phyloP scores from a whole-genome alignment of 2,797 vertebrate species.

The Ataeniobius toweri region DNA sequence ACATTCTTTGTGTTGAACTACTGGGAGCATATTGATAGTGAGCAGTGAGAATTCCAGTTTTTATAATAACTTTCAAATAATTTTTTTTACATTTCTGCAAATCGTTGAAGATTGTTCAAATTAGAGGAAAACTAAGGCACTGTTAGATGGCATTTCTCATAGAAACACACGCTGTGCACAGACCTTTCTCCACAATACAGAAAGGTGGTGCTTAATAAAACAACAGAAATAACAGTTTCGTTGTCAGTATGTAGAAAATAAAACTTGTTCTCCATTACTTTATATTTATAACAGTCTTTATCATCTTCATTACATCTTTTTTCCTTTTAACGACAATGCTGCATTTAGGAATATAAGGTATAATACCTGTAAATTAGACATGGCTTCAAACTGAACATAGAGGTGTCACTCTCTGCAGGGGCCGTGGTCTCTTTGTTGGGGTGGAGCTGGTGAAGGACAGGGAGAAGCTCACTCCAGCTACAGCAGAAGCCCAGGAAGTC shows the following conservation, averaged over 20 bases:
- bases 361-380: background rate
- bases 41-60: background rate
- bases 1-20: background rate
- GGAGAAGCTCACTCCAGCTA: constrained; percentile 87
- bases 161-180: background rate
- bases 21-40: background rate
- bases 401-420: constrained; percentile 74
- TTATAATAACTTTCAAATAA: background rate
- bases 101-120: background rate
- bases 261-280: background rate
- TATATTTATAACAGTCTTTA: background rate
- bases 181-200: background rate
- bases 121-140: background rate
- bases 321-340: background rate
- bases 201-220: background rate
- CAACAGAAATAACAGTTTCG: background rate
- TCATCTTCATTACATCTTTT: background rate
- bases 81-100: background rate
- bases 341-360: too few relatives aligned
- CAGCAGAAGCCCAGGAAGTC: constrained; percentile 92
- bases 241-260: background rate
- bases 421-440: constrained; percentile 91
- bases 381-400: background rate
- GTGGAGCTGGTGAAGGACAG: constrained; percentile 91
- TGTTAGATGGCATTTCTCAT: background rate